Evolutionary conservation across 2,797 vertebrate species (phyloP), one percentile per base, ranked within the genome.

Genomic region (Neoniphon sammara): DNA sequence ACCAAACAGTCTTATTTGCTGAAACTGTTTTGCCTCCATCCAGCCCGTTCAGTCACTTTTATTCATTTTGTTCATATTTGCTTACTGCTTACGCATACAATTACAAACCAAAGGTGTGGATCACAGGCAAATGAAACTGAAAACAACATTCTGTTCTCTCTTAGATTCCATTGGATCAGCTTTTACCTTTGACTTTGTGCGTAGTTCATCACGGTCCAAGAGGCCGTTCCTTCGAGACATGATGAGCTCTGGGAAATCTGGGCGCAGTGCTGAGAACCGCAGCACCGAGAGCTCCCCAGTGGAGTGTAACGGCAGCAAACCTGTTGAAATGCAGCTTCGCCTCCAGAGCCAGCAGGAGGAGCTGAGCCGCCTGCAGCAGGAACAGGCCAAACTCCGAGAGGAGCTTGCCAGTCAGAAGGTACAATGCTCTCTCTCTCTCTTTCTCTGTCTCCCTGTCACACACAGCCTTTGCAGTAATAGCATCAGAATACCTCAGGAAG

Each of bases 401-500:
- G 97, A 98, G 34, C 93, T 98, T 49, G 76, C 92, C 75, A 95
- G 95, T 69, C 97, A 99, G 87, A 98, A 98, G 97, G 96, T 97
- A 91, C 78, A n/a, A 17, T 12, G 12, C 12, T 42, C 39, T 42
- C 39, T 42, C 12, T 42, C 39, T 42, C 12, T 42, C 39, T 11
- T 11, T 1, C 36, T 42, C 39, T 42, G 11, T 42, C 39, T 14
- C 36, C 12, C 39, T 42, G 11, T 42, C 39, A 4, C 10, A 14
- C 39, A 11, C 39, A 27, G 25, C 3, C 39, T 42, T 11, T 39
- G 2, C 11, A 39, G 8, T 39, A 39, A 14, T 42, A 14, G 39
- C 39, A 14, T 42, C 11, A 42, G 39, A 42, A 42, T 27, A 27
- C 25, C 25, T 27, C 25, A 27, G 25, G 25, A 27, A 27, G 25